Evolutionary conservation across 2,888 invertebrate species (phyloP), one percentile per base, ranked within the genome.

Genomic region (Polia nebulosa): DNA sequence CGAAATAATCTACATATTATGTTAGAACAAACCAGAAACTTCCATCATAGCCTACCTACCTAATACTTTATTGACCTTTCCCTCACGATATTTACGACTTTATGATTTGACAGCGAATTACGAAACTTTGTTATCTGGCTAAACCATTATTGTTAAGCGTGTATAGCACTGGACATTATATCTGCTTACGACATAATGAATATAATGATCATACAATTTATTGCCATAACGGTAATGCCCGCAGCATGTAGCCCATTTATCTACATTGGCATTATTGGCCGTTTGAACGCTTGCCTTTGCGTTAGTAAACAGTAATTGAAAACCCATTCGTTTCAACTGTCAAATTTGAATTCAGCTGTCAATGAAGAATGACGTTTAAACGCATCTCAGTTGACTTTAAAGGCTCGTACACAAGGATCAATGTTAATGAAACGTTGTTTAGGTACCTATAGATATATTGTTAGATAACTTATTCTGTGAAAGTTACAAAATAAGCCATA

Each of bases 121-220:
- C 44, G 59, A 60, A 66, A 64, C 49, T 36, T 60, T 13, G 15
- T 27, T 72, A 63, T 55, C 47, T 70, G 49, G 11, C 32, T 34
- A 51, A 51, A 61, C n/a, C 25, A 78, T 78, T 61, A 76, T 67
- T 67, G 55, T 64, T 55, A 52, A 64, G n/a, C 57, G 27, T 69
- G 47, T 77, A 27, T 27, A 51, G 58, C 44, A n/a, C 32, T 45
- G 34, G 9, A 29, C 60, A 51, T 62, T 59, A 58, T 61, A 77
- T 64, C 77, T 72, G 9, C 64, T 77, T 72, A 81, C 81, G 65
- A 71, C 60, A 77, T 71, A 77, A 80, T 80, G 61, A 71, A 62
- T 60, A 59, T 71, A 80, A 80, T 77, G 65, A 65, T 65, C 61
- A 29, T 44, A 65, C 4, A 58, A 77, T 77, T 77, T 80, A 80